Base-by-base conservation (phyloP, 2,113 vertebrate genomes). In the Strix aluco region DNA sequence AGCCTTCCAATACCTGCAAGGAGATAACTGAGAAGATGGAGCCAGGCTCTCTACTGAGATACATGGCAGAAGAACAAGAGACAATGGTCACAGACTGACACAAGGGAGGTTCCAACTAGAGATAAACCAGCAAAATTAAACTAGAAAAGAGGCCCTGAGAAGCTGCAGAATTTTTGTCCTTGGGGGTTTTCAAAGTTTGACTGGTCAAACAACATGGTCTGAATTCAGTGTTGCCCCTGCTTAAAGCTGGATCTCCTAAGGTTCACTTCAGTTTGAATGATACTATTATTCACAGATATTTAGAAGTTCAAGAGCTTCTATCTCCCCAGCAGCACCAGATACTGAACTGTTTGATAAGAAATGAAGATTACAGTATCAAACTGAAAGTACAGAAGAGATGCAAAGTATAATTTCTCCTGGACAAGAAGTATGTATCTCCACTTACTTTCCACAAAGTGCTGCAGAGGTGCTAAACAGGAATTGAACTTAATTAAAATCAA, bases 401-500 rank as follows among this genome's bases (percentile, higher is more conserved):
- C 80, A 52, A 90, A 95, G 47, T 81, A 15, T 67, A 58, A 88
- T 93, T 90, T 92, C 82, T 92, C 80, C 77, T 88, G 69, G 80
- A 91, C 40, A 92, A 57, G 65, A 71, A 93, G 36, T 79, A 69
- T 23, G 8, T 61, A 82, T 81, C 86, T 84, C n/a, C 51, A 47
- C 82, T 81, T 66, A 65, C 36, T 87, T 90, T 86, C 62, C 67
- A 40, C 55, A 36, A 83, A 94, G 81, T 67, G 71, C 73, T 78
- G 32, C 61, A 55, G 52, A 79, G 34, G 70, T 95, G 73, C 81
- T 92, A 91, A 94, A 90, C 2, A 77, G 29, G 29, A 93, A 86
- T 86, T 95, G 92, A 95, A 94, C 93, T 94, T 94, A 95, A 97
- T 96, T 96, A 92, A 96, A 95, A 96, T 96, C 96, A 73, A 94